A percentile compares a stretch with the other conserved stretches of the same genome.
Conservation (phyloP, 2,797 vertebrate species). For the Bovichtus diacanthus region DNA sequence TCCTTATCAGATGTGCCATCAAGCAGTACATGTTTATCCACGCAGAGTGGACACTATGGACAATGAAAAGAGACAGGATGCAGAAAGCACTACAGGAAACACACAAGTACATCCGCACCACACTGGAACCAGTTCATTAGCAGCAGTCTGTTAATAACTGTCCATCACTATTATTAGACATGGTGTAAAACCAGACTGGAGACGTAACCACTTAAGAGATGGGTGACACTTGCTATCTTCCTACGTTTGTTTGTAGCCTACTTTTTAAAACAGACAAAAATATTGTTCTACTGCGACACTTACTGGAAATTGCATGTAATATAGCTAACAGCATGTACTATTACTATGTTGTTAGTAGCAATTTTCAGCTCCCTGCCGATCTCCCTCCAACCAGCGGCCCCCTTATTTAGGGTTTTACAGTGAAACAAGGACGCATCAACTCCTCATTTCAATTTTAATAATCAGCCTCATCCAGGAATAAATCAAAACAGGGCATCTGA, state of each 20-base stretch:
- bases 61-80: conserved; percentile 65
- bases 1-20: conserved; percentile 56
- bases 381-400: no score
- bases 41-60: conserved; percentile 27
- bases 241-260: no score
- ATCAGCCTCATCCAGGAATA: not conserved
- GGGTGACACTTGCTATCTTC: no score
- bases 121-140: conserved; percentile 42
- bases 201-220: no score
- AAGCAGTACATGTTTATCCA: conserved; percentile 53
- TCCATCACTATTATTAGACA: conserved; percentile 30
- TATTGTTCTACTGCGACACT: no score
- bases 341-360: no score
- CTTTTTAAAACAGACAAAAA: no score
- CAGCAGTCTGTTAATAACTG: conserved; percentile 29
- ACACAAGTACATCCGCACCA: conserved; percentile 37
- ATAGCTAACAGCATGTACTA: no score
- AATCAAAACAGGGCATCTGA: not conserved
- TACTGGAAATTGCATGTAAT: no score
- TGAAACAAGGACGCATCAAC: not conserved
- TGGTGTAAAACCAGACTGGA: not conserved
- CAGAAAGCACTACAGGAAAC: conserved; percentile 52
- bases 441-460: not conserved
- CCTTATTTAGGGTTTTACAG: no score
- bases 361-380: no score